phyloP scores from a whole-genome alignment of 2,113 vertebrate genomes.

The Eublepharis macularius region DNA sequence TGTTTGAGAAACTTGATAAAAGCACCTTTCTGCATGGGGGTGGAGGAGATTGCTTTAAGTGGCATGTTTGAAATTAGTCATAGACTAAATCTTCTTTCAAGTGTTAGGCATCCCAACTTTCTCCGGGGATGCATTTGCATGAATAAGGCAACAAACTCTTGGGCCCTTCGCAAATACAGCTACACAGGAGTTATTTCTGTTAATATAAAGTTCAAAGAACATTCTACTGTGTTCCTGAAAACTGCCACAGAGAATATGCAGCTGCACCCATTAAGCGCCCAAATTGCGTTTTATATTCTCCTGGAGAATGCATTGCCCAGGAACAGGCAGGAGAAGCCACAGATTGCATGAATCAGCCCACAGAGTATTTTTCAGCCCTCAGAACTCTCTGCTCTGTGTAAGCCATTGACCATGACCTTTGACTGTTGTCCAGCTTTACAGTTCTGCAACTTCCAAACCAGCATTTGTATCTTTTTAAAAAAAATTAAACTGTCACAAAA shows the following conservation, averaged over 20 bases:
- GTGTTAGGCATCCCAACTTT: not conserved
- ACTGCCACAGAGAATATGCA: not conserved
- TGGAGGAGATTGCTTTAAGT: too few species aligned
- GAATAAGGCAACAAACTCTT: not conserved
- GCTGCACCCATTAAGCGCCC: not conserved
- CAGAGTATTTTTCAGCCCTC: not conserved
- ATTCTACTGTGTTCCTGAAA: not conserved
- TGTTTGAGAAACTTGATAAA: too few species aligned
- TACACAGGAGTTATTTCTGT: not conserved
- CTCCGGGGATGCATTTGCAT: not conserved
- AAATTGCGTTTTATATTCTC: not conserved
- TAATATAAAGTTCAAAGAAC: not conserved
- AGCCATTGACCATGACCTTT: not conserved
- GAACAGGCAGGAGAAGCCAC: not conserved
- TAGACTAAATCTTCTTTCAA: not conserved
- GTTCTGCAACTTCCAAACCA: not conserved
- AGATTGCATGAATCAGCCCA: not conserved
- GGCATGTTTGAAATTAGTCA: not conserved
- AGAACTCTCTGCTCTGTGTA: not conserved
- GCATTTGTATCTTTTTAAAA: not conserved
- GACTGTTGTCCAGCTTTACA: not conserved
- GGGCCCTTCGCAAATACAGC: not conserved
- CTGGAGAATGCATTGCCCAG: not conserved
- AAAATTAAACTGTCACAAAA: not conserved
- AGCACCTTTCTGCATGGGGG: too few species aligned